A percentile compares a stretch with the other conserved stretches of the same genome.
These are phyloP conservation scores for Pseudomyrmex dendroicus DNA, from an alignment of 1,140 invertebrate species.

Conservation along the genomic window DNA sequence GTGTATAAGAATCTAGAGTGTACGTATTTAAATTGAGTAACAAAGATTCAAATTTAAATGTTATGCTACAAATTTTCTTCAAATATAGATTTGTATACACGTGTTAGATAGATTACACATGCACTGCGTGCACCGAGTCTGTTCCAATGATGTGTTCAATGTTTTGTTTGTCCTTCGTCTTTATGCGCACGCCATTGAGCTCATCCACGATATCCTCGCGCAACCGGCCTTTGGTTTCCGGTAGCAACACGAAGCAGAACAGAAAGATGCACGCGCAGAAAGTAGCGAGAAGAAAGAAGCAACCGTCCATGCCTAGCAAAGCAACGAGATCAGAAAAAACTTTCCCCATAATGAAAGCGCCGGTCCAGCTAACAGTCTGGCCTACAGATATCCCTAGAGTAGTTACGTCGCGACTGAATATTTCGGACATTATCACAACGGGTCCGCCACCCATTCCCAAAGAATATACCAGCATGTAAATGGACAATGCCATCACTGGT, in stretches of 20 bases:
- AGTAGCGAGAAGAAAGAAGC: slow-evolving; percentile 77
- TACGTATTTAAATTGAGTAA: neutral
- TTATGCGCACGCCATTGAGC: slow-evolving; percentile 71
- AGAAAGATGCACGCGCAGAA: slow-evolving; percentile 71
- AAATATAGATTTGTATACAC: no score
- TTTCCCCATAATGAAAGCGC: slow-evolving; percentile 86
- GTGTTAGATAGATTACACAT: neutral
- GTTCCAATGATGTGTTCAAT: neutral
- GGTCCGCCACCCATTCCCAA: slow-evolving; percentile 86
- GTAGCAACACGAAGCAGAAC: slow-evolving; percentile 84
- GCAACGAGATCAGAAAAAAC: slow-evolving; percentile 77
- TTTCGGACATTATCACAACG: slow-evolving; percentile 87
- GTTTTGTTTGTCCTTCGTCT: neutral
- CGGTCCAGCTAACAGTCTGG: slow-evolving; percentile 82
- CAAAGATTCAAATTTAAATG: no score
- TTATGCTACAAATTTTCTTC: no score
- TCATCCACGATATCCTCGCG: slow-evolving; percentile 86
- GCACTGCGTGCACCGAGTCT: neutral
- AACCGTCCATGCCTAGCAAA: slow-evolving; percentile 77
- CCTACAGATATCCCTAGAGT: slow-evolving; percentile 85
- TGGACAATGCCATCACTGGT: slow-evolving; percentile 84
- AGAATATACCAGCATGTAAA: slow-evolving; percentile 86
- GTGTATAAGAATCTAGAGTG: no score
- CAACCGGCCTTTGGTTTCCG: slow-evolving; percentile 88
- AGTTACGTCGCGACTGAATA: slow-evolving; percentile 85